Evolutionary conservation across 37 sponge, comb jelly and placozoan genomes (phyloP), one percentile per base, ranked within the genome.

Genomic region (Petrosia ficiformis): DNA sequence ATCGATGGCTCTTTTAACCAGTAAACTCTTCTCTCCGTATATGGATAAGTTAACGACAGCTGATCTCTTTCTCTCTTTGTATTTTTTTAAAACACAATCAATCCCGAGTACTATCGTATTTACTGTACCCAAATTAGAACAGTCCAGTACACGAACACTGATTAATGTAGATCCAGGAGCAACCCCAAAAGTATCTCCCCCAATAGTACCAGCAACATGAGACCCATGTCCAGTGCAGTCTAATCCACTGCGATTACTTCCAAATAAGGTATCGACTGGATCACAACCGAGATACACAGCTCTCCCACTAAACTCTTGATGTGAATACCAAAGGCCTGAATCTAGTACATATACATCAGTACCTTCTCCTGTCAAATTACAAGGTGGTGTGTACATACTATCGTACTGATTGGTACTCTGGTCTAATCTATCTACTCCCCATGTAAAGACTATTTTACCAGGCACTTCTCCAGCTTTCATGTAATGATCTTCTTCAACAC

Each of bases 271-370:
- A 42, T 81, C 79, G 8, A 39, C 19, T 1, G 75, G 42, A 72
- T 84, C 86, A 81, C 90, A 90, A 22, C 74, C 78, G 0, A 80
- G 73, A 67, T 68, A 67, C 36, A 4, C 6, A 4, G 76, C 86
- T 41, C 84, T 35, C 2, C 79, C 93, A 26, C 25, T 44, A 63
- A 92, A 87, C 48, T 84, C 44, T 14, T 33, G 16, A 57, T 92
- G 93, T 1, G 25, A 33, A 42, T 79, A 80, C 29, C 33, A n/a
- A 19, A 91, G 74, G 1, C 92, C 92, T 2, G 92, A 75, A 72
- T 91, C 92, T 59, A 92, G 32, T 4, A 92, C 79, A 42, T 92
- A 92, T 32, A 92, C 93, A 42, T 80, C 83, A 6, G 87, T 85
- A 26, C 89, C 88, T 21, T 48, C 37, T 25, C 93, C 93, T 33